Evolutionary conservation across 2,888 invertebrate species (phyloP).

Genomic region (Morpho helenor): DNA sequence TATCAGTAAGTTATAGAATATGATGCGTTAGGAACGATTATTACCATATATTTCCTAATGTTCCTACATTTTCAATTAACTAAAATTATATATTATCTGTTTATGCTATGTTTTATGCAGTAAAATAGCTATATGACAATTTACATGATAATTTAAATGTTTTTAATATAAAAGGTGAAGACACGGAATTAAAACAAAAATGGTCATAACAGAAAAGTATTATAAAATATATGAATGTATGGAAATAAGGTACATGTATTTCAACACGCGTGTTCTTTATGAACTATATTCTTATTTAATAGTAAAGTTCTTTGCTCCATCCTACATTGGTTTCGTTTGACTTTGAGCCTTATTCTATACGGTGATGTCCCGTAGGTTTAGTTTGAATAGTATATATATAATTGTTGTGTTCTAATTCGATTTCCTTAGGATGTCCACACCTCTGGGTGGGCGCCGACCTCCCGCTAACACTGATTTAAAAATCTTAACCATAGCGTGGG

Average conservation of each 20-base stretch:
- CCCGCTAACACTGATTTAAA: constrained; percentile 65
- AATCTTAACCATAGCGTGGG: constrained; percentile 60
- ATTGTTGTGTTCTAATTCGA: constrained; percentile 59
- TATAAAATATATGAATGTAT: constrained; percentile 18
- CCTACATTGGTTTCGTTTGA: constrained; percentile 3
- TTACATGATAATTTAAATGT: neutral
- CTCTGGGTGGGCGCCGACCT: constrained; percentile 72
- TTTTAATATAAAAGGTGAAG: neutral
- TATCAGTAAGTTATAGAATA: too few species aligned
- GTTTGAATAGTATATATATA: neutral
- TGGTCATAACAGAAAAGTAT: constrained; percentile 5
- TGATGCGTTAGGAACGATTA: too few species aligned
- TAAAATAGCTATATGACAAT: neutral
- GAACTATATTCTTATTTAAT: constrained; percentile 13
- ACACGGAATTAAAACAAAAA: neutral
- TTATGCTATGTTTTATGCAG: too few species aligned
- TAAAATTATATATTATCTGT: too few species aligned
- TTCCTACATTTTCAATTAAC: too few species aligned
- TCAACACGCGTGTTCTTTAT: constrained; percentile 19
- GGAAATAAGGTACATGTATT: constrained; percentile 14
- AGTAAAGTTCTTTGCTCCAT: constrained; percentile 1
- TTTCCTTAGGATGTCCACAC: constrained; percentile 64
- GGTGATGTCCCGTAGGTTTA: neutral
- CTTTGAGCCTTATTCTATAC: constrained; percentile 12
- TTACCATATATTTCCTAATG: too few species aligned